Evolutionary conservation across 1,140 invertebrate species (phyloP), one percentile per base, ranked within the genome.

Genomic region (Heliconius congener): DNA sequence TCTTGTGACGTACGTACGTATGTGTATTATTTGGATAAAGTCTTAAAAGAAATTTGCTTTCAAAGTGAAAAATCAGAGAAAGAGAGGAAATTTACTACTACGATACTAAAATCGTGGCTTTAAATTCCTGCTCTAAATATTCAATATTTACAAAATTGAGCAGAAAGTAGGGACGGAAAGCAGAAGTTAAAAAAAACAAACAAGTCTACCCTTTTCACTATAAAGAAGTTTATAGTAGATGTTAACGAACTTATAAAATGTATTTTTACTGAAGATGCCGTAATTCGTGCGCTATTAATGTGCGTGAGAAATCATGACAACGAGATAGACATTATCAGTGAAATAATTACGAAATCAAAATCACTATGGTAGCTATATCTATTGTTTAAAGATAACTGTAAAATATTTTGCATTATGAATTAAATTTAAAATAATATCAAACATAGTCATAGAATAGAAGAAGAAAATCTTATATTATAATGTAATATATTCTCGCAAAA

Each of bases 301-400:
- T 66, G 60, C 60, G 60, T 66, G 60, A 30, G 60, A 66, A 66
- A 66, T 66, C 60, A 30, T 66, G 6, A 76, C 74, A 76, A 76
- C 66, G n/a, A 57, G 19, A 66, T 50, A 39, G 55, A 76, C 66
- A 76, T 66, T 37, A 60, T 46, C 73, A 19, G 27, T 76, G 34
- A 66, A 66, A 76, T 37, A 76, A 50, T 66, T 75, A 75, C 11
- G n/a, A 50, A 50, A 76, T 23, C 18, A 66, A 76, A 42, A 70
- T 76, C 23, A 27, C 27, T 66, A 66, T 37, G 37, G 60, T 76
- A 34, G 52, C 74, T 50, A 1, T 46, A 30, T 42, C 9, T 34
- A 55, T 23, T 27, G 60, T 30, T 66, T 66, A 66, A 5, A 13
- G 4, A 66, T 66, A 66, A 66, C 60, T 66, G 60, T 66, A 66